A percentile compares a stretch with the other conserved stretches of the same genome.
Conservation (phyloP, 2,797 vertebrate genomes). For the Enteromius treurensis region DNA sequence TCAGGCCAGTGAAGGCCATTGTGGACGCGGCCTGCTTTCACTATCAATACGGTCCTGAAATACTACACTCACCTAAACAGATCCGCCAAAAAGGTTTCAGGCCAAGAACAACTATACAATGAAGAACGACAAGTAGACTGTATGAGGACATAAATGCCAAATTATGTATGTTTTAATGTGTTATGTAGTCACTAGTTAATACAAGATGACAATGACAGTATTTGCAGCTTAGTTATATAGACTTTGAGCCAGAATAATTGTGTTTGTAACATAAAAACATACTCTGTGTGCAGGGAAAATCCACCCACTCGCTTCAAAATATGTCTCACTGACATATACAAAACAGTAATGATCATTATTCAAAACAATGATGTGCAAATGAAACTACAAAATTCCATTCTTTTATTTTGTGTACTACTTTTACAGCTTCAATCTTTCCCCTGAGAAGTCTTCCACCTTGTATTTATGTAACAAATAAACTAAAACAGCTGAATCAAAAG, state of each 20-base stretch:
- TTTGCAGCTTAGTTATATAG: neutral
- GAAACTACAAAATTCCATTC: neutral
- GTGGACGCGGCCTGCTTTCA: constrained; percentile 29
- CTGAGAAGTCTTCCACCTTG: neutral
- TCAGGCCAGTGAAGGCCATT: constrained; percentile 42
- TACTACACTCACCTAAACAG: constrained; percentile 20
- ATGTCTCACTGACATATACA: neutral
- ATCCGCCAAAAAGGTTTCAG: constrained; percentile 6
- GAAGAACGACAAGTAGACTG: neutral
- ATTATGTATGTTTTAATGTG: neutral
- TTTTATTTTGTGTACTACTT: neutral
- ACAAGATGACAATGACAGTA: neutral
- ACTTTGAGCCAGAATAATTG: neutral
- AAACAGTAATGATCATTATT: neutral
- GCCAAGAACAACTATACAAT: neutral
- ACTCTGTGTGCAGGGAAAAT: neutral
- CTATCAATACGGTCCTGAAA: neutral
- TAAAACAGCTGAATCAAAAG: neutral
- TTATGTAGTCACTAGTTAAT: neutral
- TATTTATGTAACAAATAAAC: neutral
- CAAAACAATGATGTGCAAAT: constrained; percentile 12
- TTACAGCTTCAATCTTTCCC: neutral
- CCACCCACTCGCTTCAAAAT: constrained; percentile 6
- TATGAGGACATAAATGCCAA: neutral
- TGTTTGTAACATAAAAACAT: neutral